These are phyloP conservation scores for Eremobia ochroleuca DNA, from an alignment of 2,888 invertebrate genomes.

Conservation along the genomic window DNA sequence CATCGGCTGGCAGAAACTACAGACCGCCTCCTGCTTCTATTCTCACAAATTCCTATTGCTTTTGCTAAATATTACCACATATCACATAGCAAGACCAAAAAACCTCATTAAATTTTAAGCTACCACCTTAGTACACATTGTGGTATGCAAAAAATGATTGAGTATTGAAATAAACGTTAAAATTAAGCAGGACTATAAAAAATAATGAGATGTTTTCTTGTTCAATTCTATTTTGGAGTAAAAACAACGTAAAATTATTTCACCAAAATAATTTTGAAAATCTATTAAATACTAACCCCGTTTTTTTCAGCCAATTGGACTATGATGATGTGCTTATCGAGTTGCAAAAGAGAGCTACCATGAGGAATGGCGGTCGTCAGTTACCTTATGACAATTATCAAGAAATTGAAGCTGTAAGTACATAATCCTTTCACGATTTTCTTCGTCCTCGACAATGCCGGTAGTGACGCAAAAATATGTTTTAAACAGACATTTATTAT, in stretches of 20 bases:
- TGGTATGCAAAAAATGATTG: not conserved
- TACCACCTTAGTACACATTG: not conserved
- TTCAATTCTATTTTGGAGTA: not conserved
- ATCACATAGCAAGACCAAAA: not conserved
- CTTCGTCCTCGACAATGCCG: not conserved
- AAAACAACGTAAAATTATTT: no score
- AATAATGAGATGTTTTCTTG: not conserved
- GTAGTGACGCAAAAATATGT: not conserved
- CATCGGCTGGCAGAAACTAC: not conserved
- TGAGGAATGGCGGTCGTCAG: constrained; percentile 69
- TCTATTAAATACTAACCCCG: not conserved
- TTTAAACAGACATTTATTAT: not conserved
- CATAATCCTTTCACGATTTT: no score
- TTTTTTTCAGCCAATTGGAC: constrained; percentile 76
- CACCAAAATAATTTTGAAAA: not conserved
- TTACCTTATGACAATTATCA: constrained; percentile 87
- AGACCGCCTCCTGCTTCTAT: no score
- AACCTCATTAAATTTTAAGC: not conserved
- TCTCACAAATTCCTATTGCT: not conserved
- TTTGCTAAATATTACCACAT: not conserved
- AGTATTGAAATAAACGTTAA: not conserved
- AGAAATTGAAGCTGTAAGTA: constrained; percentile 76
- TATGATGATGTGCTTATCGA: constrained; percentile 79
- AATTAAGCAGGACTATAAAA: not conserved
- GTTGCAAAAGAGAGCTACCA: constrained; percentile 26